These are phyloP conservation scores for Blastomussa wellsi DNA, from an alignment of 92 coral and sea anemone genomes.

Conservation along the genomic window DNA sequence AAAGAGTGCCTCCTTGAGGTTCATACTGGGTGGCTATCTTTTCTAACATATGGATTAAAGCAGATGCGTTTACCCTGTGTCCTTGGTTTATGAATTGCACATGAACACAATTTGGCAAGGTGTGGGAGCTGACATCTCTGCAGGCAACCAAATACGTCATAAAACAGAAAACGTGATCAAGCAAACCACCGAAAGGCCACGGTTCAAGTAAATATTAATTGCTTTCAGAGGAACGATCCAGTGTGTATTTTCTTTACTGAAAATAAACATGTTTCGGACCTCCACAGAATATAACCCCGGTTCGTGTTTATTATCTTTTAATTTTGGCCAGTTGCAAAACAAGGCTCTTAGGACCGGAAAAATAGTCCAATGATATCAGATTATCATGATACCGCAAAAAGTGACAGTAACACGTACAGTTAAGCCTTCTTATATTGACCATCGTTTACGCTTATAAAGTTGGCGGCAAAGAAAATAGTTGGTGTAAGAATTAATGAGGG, in stretches of 20 bases:
- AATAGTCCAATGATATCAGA: slow-evolving; percentile 21
- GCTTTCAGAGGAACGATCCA: neutral
- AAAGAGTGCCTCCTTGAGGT: neutral
- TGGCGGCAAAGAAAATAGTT: neutral
- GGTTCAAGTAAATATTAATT: neutral
- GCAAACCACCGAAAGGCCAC: neutral
- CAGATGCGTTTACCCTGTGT: neutral
- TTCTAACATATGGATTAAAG: neutral
- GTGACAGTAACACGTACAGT: neutral
- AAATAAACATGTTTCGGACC: slow-evolving; percentile 5
- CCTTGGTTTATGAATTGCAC: neutral
- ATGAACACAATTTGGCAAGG: neutral
- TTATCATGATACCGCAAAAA: neutral
- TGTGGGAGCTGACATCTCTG: neutral
- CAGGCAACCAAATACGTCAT: neutral
- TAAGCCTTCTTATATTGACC: neutral
- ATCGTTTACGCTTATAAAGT: neutral
- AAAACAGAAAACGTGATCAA: slow-evolving; percentile 1
- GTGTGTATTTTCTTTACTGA: neutral
- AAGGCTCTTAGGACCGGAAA: slow-evolving; percentile 17
- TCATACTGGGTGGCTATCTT: neutral
- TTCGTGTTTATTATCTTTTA: neutral
- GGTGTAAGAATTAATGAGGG: neutral
- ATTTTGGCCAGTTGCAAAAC: neutral
- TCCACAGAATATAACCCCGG: neutral